Percentiles rank a stretch among this genome's conserved stretches.
Evolutionary conservation across 1,140 invertebrate genomes (phyloP).

Genomic region (Aphidius gifuensis): DNA sequence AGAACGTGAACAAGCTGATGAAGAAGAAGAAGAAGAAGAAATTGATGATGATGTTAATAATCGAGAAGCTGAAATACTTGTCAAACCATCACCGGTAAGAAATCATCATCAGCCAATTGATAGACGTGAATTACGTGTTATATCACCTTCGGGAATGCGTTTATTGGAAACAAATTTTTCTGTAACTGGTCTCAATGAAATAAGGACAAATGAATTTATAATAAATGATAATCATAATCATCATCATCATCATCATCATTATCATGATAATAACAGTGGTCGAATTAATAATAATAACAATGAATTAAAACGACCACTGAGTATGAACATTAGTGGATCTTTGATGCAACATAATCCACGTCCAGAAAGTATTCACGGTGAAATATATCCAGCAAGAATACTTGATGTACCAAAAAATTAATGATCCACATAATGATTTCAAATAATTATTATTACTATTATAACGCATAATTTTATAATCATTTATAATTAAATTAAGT

Average conservation of each 20-base stretch:
- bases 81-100: conserved; percentile 46
- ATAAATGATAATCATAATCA: neutral
- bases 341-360: conserved; percentile 34
- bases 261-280: neutral
- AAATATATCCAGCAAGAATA: conserved; percentile 40
- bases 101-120: conserved; percentile 19
- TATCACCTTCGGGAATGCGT: conserved; percentile 22
- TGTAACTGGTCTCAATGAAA: conserved; percentile 46
- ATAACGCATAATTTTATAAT: too few species aligned
- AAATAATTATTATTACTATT: neutral
- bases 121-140: conserved; percentile 20
- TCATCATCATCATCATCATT: neutral
- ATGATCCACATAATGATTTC: neutral
- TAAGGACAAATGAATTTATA: conserved; percentile 37
- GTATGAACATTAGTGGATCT: conserved; percentile 38
- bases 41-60: conserved; percentile 24
- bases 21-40: conserved; percentile 45
- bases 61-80: conserved; percentile 34
- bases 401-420: conserved; percentile 32
- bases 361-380: conserved; percentile 37
- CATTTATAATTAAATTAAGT: too few species aligned
- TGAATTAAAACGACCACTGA: conserved; percentile 38
- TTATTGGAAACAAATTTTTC: conserved; percentile 47
- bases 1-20: conserved; percentile 53
- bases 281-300: conserved; percentile 17